phyloP scores from a whole-genome alignment of 1,140 invertebrate species.

The Conus ventricosus region DNA sequence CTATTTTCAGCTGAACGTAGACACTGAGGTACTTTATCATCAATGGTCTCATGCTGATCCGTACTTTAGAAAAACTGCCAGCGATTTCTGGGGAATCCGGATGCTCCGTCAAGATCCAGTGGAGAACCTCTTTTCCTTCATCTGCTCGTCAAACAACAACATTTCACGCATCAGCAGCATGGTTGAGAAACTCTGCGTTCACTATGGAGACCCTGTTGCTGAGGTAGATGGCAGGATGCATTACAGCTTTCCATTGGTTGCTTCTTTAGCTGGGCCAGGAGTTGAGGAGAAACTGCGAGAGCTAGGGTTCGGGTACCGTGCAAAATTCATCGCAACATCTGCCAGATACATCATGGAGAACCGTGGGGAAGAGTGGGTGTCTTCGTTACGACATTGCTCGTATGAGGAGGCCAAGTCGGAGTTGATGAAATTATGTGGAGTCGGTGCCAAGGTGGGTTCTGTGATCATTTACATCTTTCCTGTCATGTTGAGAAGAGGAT shows the following conservation, averaged over 20 bases:
- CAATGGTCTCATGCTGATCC: constrained; percentile 85
- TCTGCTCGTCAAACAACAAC: constrained; percentile 98
- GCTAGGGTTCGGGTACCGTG: constrained; percentile 93
- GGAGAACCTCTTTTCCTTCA: constrained; percentile 96
- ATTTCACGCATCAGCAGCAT: constrained; percentile 88
- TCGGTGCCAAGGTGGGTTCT: constrained; percentile 87
- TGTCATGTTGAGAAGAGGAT: no score
- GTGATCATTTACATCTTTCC: background rate
- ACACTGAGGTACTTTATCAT: constrained; percentile 82
- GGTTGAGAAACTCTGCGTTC: constrained; percentile 91
- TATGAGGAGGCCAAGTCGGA: constrained; percentile 83
- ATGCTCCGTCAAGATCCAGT: constrained; percentile 93
- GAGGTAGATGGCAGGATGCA: constrained; percentile 81
- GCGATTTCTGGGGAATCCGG: constrained; percentile 87
- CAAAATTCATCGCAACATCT: constrained; percentile 73
- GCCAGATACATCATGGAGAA: constrained; percentile 67
- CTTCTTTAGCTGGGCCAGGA: constrained; percentile 78
- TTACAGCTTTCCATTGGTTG: constrained; percentile 88
- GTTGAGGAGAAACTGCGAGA: constrained; percentile 80
- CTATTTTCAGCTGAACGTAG: constrained; percentile 78
- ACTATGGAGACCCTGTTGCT: constrained; percentile 88
- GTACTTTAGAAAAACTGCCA: constrained; percentile 82
- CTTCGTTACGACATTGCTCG: constrained; percentile 79
- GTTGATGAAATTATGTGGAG: constrained; percentile 87
- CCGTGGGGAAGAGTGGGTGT: constrained; percentile 85